Evolutionary conservation across 2,113 vertebrate species (phyloP).

Genomic region (Vimba vimba): DNA sequence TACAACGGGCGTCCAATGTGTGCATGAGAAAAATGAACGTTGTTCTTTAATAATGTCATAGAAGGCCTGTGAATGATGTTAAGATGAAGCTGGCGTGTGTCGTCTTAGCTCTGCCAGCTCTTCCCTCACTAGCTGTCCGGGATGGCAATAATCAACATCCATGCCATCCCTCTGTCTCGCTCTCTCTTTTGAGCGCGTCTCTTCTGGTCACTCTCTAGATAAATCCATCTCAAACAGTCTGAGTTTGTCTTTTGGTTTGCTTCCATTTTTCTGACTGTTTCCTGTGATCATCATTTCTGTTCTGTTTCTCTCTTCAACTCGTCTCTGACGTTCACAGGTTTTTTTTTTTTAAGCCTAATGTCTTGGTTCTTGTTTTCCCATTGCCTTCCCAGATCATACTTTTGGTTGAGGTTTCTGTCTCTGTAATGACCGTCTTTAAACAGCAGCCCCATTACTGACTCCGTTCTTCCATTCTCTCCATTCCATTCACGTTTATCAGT

Average conservation of each 20-base stretch:
- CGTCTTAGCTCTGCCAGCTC: conserved; percentile 39
- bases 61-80: conserved; percentile 59
- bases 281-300: conserved; percentile 33
- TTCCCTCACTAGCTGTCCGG: conserved; percentile 27
- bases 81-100: conserved; percentile 48
- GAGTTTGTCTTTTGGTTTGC: conserved; percentile 31
- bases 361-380: conserved; percentile 26
- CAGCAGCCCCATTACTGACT: conserved; percentile 23
- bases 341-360: conserved; percentile 2
- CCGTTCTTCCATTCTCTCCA: conserved; percentile 28
- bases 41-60: conserved; percentile 58
- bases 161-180: conserved; percentile 5
- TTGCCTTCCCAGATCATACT: conserved; percentile 24
- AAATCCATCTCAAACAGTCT: conserved; percentile 32
- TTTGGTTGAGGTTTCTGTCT: conserved; percentile 1
- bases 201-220: background rate
- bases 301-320: conserved; percentile 43
- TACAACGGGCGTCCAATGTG: conserved; percentile 16
- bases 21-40: conserved; percentile 32
- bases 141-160: conserved; percentile 34
- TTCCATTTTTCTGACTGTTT: conserved; percentile 29
- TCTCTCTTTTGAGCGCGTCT: conserved; percentile 15
- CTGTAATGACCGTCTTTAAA: conserved; percentile 1
- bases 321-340: conserved; percentile 9
- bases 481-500: conserved; percentile 32